These are phyloP conservation scores for Acrossocheilus fasciatus DNA, from an alignment of 2,797 vertebrate genomes.

Conservation along the genomic window DNA sequence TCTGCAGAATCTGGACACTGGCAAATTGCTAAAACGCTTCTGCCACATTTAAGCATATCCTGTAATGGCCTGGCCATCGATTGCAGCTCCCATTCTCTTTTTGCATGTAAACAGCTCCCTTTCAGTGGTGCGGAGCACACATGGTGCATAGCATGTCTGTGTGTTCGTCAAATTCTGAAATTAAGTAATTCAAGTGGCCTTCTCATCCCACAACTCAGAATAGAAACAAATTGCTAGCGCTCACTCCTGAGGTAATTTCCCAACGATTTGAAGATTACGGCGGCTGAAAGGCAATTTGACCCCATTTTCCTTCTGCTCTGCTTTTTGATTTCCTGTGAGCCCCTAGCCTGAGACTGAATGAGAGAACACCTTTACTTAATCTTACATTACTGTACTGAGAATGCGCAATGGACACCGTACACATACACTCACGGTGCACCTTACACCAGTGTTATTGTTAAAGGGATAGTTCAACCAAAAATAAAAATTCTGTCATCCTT, in stretches of 20 bases:
- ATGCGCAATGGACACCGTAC: constrained; percentile 44
- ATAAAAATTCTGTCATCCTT: neutral
- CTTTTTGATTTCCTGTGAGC: constrained; percentile 70
- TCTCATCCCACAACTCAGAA: constrained; percentile 62
- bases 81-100: constrained; percentile 66
- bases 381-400: constrained; percentile 46
- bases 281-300: constrained; percentile 79
- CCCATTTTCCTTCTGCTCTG: constrained; percentile 75
- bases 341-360: constrained; percentile 37
- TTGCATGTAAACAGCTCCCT: constrained; percentile 66
- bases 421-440: constrained; percentile 3
- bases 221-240: constrained; percentile 65
- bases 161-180: constrained; percentile 71
- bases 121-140: constrained; percentile 55
- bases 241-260: constrained; percentile 68
- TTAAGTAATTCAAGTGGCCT: constrained; percentile 67
- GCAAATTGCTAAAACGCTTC: constrained; percentile 81
- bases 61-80: constrained; percentile 81
- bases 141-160: constrained; percentile 60
- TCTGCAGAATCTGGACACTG: constrained; percentile 72
- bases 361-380: constrained; percentile 52
- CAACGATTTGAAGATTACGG: constrained; percentile 78
- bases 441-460: neutral
- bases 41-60: constrained; percentile 76
- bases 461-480: neutral